These are phyloP conservation scores for Adineta ricciae DNA, from an alignment of 2,888 invertebrate species.

Conservation along the genomic window DNA sequence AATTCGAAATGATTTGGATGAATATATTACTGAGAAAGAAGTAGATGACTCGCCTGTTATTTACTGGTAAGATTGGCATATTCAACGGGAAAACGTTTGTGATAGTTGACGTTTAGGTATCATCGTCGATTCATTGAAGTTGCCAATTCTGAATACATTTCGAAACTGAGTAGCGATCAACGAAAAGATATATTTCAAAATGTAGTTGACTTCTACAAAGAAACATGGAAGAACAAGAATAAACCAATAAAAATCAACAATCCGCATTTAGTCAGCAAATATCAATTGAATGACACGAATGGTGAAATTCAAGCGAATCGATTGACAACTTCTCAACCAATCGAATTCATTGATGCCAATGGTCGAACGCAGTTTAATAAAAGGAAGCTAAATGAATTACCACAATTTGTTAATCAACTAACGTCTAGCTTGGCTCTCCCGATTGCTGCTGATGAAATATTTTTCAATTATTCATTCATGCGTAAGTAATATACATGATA, in stretches of 20 bases:
- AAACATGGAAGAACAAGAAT: conserved; percentile 28
- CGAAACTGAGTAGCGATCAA: background rate
- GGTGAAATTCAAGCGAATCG: conserved; percentile 20
- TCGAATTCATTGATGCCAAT: background rate
- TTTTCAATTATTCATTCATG: conserved; percentile 25
- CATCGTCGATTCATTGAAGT: conserved; percentile 33
- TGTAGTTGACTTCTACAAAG: conserved; percentile 27
- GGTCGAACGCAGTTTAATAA: conserved; percentile 23
- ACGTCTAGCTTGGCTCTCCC: background rate
- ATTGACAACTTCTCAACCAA: conserved; percentile 25
- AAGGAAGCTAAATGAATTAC: conserved; percentile 27
- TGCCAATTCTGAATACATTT: conserved; percentile 23
- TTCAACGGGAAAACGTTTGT: background rate
- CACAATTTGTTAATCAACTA: background rate
- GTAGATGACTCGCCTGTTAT: conserved; percentile 24
- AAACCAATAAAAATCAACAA: conserved; percentile 19
- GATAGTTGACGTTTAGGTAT: background rate
- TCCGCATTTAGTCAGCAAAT: background rate
- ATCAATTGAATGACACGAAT: conserved; percentile 4
- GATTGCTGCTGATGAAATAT: background rate
- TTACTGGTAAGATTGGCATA: conserved; percentile 19
- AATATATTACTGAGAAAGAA: conserved; percentile 30
- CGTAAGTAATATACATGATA: too few relatives aligned
- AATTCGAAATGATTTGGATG: conserved; percentile 28
- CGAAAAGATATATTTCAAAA: conserved; percentile 22